These are phyloP conservation scores for Sternotherus odoratus DNA, from an alignment of 2,797 vertebrate species.

Conservation along the genomic window DNA sequence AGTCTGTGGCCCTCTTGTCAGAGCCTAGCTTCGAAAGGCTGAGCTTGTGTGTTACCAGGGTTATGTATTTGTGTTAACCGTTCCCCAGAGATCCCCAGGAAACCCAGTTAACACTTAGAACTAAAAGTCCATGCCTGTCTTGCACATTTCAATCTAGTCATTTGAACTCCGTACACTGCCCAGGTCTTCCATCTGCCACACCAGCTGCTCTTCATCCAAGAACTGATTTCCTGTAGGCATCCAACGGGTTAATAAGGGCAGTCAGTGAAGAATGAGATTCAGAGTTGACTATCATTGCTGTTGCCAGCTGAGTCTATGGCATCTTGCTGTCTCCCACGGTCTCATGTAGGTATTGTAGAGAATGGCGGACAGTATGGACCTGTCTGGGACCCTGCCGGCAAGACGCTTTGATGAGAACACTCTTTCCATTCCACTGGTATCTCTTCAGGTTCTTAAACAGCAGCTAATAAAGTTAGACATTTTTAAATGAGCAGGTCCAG, in stretches of 20 bases:
- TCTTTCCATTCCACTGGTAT: neutral
- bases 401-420: neutral
- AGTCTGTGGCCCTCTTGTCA: neutral
- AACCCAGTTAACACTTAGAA: neutral
- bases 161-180: neutral
- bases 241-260: accelerated
- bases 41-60: neutral
- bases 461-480: neutral
- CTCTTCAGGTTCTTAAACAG: neutral
- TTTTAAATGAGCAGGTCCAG: too few relatives aligned
- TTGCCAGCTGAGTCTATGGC: neutral
- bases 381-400: neutral
- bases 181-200: neutral
- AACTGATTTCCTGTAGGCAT: accelerated
- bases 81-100: neutral
- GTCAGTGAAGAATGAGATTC: neutral
- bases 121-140: neutral
- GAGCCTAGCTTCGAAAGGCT: neutral
- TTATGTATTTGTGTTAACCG: neutral
- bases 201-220: neutral
- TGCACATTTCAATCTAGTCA: neutral
- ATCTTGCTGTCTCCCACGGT: neutral
- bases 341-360: neutral
- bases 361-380: neutral
- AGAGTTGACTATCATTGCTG: accelerated